A percentile compares a stretch with the other conserved stretches of the same genome.
These are phyloP conservation scores for Otus sunia DNA, from an alignment of 2,113 vertebrate species.

Conservation along the genomic window DNA sequence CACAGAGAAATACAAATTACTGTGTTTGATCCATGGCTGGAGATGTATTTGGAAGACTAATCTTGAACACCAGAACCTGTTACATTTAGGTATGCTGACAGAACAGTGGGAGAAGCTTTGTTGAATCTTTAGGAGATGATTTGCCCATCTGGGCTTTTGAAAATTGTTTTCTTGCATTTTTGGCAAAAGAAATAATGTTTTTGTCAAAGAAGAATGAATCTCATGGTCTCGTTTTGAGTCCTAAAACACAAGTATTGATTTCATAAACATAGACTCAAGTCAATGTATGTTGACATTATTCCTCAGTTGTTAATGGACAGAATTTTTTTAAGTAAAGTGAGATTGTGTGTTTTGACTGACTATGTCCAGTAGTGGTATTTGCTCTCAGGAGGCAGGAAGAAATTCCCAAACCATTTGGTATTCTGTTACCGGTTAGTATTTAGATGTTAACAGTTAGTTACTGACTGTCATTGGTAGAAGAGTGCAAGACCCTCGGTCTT, in stretches of 20 bases:
- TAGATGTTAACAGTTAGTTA: background rate
- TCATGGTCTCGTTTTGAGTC: background rate
- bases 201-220: background rate
- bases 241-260: background rate
- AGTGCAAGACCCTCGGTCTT: background rate
- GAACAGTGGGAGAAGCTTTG: background rate
- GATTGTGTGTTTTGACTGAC: background rate
- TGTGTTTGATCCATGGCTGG: background rate
- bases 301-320: background rate
- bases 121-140: background rate
- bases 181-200: background rate
- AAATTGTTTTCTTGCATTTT: background rate
- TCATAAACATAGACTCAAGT: background rate
- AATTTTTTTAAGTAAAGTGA: background rate
- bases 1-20: background rate
- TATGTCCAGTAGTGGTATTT: background rate
- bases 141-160: background rate
- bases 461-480: background rate
- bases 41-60: background rate
- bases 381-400: background rate
- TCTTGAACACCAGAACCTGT: background rate
- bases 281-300: background rate
- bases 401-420: background rate
- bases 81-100: rapidly evolving
- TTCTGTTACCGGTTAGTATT: background rate